Conservation (phyloP, 2,797 vertebrate genomes). For the Capromys pilorides region DNA sequence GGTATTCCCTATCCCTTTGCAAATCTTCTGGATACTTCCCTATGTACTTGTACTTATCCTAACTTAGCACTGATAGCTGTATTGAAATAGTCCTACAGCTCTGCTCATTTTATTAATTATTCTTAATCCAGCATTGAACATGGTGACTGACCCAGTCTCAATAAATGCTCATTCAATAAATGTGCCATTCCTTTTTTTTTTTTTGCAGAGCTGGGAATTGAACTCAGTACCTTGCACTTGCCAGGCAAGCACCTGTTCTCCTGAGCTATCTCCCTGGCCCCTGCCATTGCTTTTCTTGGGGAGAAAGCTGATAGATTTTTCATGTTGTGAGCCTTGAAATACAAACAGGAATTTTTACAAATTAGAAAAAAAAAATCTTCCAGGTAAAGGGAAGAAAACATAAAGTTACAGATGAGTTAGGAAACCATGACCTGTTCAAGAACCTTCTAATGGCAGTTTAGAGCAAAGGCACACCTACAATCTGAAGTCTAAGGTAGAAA, state of each 20-base stretch:
- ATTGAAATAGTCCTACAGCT: neutral
- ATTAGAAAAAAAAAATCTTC: slow-evolving; percentile 1
- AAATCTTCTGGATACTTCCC: neutral
- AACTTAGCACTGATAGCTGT: neutral
- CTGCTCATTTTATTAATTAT: neutral
- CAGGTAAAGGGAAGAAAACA: neutral
- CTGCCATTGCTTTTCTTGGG: neutral
- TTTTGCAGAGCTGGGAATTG: no score
- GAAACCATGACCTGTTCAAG: neutral
- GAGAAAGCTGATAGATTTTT: neutral
- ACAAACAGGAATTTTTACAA: neutral
- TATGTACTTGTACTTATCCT: neutral
- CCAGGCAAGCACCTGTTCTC: no score
- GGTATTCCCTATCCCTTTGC: neutral
- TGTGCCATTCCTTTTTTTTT: neutral
- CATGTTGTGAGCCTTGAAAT: slow-evolving; percentile 9
- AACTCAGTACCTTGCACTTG: no score
- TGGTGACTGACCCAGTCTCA: neutral
- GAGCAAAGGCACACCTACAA: neutral
- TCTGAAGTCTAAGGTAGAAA: neutral
- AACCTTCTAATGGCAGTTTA: neutral
- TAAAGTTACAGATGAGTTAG: neutral
- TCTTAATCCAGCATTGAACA: neutral
- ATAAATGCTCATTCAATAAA: neutral
- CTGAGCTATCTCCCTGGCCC: no score